Percentiles rank a stretch among this genome's conserved stretches.
phyloP scores from a whole-genome alignment of 2,888 invertebrate species.

The Cartodere bifasciata region DNA sequence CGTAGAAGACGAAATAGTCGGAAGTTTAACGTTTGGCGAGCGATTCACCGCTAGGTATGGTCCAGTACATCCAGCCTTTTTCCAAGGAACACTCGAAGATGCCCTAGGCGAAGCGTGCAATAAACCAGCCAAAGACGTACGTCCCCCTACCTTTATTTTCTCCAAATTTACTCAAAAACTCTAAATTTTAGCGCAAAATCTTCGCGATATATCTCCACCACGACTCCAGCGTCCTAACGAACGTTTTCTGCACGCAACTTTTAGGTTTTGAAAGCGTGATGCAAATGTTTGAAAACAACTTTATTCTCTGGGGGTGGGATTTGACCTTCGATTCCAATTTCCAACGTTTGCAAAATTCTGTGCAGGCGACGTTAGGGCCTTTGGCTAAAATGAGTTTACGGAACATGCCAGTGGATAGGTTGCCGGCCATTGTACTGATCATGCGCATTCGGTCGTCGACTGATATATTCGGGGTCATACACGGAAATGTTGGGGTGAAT shows the following conservation, averaged over 20 bases:
- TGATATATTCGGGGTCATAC: slow-evolving; percentile 81
- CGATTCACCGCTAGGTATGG: slow-evolving; percentile 82
- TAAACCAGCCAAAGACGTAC: slow-evolving; percentile 81
- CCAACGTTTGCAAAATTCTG: slow-evolving; percentile 61
- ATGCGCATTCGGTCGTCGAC: slow-evolving; percentile 79
- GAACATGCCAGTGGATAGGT: slow-evolving; percentile 68
- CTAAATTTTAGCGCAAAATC: slow-evolving; percentile 64
- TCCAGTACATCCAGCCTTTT: slow-evolving; percentile 77
- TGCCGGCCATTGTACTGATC: slow-evolving; percentile 82
- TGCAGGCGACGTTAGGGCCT: slow-evolving; percentile 65
- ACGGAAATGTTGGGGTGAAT: slow-evolving; percentile 82
- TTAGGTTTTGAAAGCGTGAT: slow-evolving; percentile 85
- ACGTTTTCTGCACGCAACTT: slow-evolving; percentile 94
- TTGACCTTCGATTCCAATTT: slow-evolving; percentile 80
- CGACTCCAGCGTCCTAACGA: slow-evolving; percentile 86
- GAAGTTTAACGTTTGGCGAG: slow-evolving; percentile 74
- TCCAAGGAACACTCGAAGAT: slow-evolving; percentile 80
- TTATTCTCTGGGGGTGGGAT: slow-evolving; percentile 96
- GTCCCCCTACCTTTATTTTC: slow-evolving; percentile 16
- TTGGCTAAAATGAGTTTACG: slow-evolving; percentile 75
- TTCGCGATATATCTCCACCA: slow-evolving; percentile 94
- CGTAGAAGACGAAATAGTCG: slow-evolving; percentile 72
- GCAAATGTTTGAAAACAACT: slow-evolving; percentile 79
- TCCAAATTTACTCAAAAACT: slow-evolving; percentile 7
- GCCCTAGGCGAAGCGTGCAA: slow-evolving; percentile 83